Conservation (phyloP, 2,113 vertebrate species). For the Panthera uncia region DNA sequence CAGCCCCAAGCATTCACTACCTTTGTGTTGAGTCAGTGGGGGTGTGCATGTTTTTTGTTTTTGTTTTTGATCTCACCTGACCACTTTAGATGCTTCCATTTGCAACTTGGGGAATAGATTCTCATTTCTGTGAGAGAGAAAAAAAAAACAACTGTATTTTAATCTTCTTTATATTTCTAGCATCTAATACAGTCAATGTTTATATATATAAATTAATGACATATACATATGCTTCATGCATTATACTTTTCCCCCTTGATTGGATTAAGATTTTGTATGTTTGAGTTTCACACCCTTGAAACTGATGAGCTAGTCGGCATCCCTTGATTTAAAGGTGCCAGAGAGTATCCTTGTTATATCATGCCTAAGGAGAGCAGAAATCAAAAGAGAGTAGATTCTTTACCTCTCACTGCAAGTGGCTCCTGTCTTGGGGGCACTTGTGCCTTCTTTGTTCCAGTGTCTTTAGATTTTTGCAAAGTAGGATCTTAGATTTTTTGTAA, state of each 20-base stretch:
- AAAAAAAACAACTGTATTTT: neutral
- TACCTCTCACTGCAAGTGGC: neutral
- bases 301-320: neutral
- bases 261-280: neutral
- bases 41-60: neutral
- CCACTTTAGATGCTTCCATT: neutral
- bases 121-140: neutral
- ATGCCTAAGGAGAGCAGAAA: neutral
- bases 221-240: neutral
- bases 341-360: neutral
- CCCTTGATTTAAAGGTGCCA: slow-evolving; percentile 21
- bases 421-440: neutral
- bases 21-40: neutral
- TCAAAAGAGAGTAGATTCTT: neutral
- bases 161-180: neutral
- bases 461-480: neutral
- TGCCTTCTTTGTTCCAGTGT: neutral
- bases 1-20: neutral
- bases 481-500: neutral
- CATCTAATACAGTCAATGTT: neutral
- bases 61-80: neutral
- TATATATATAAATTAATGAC: neutral
- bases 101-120: neutral
- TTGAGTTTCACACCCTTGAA: neutral
- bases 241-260: neutral